Evolutionary conservation across 2,797 vertebrate genomes (phyloP), one percentile per base, ranked within the genome.

Genomic region (Microctenopoma stevenorrisi): DNA sequence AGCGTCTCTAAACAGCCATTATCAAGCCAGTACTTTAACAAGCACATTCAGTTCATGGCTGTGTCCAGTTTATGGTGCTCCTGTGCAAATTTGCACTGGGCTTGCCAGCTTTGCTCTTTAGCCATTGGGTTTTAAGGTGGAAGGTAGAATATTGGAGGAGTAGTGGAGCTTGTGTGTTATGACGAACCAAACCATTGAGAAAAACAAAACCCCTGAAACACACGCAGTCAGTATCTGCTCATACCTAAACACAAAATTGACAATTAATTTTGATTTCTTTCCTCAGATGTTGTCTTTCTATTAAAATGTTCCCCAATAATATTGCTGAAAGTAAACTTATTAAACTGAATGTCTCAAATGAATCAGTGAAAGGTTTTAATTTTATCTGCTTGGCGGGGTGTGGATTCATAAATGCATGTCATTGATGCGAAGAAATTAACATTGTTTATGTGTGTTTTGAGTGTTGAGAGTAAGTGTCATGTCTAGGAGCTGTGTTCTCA

Each of bases 281-380:
- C 53, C 25, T 49, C 40, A 35, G 37, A 72, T 48, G 59, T 8
- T 25, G 56, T 64, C 33, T 52, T 54, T 47, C 4, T 28, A 8
- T 42, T 48, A 65, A 4, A 50, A 61, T 72, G 42, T 22, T 38
- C 51, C 53, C 47, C 30, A 40, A 11, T 22, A 49, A 64, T 77
- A 64, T 55, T 8, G 35, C 22, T 65, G 84, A 92, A 82, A 81
- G 86, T 88, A 84, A 90, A 82, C 79, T 90, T 90, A 92, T 89
- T 90, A 91, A 92, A 91, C 81, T 81, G 84, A 88, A 76, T 81
- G 89, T 90, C 89, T 90, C 86, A 92, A 90, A 91, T 92, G 78
- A 88, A 92, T 90, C 90, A 89, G 78, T 89, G 71, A 88, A 90
- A 87, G 80, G 71, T 69, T 90, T 84, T 88, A 40, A 76, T 85